Conservation (phyloP, 2,888 invertebrate genomes). For the Sesia apiformis region DNA sequence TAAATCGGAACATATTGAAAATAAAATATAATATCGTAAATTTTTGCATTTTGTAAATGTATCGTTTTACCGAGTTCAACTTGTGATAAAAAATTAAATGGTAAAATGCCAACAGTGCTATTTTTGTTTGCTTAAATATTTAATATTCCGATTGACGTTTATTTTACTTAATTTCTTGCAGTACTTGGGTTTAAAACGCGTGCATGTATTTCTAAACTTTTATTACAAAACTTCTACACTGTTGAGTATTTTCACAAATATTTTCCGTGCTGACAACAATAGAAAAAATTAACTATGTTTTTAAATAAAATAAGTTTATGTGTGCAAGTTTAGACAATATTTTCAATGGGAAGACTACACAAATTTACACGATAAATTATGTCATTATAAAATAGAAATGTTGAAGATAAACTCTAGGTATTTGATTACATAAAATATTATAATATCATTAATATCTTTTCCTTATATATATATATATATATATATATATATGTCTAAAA, state of each 20-base stretch:
- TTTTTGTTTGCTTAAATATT: no score
- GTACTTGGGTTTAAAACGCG: background rate
- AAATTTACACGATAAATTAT: constrained; percentile 5
- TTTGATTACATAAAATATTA: background rate
- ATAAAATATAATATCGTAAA: no score
- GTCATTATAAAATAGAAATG: constrained; percentile 1
- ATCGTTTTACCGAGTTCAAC: no score
- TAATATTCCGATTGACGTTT: no score
- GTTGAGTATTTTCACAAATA: constrained; percentile 16
- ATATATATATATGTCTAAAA: constrained; percentile 22
- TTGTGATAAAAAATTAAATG: no score
- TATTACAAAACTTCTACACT: constrained; percentile 13
- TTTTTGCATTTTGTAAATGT: no score
- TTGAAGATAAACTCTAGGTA: background rate
- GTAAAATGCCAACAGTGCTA: no score
- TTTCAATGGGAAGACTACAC: constrained; percentile 44
- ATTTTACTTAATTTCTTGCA: no score
- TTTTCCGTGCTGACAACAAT: constrained; percentile 10
- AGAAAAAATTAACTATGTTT: constrained; percentile 13
- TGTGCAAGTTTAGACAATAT: constrained; percentile 25
- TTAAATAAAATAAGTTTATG: constrained; percentile 10
- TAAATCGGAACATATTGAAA: no score
- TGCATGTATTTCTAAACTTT: background rate
- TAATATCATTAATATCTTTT: constrained; percentile 7
- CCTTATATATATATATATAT: constrained; percentile 19